Evolutionary conservation across 2,113 vertebrate species (phyloP).

Genomic region (Lepisosteus osseus): DNA sequence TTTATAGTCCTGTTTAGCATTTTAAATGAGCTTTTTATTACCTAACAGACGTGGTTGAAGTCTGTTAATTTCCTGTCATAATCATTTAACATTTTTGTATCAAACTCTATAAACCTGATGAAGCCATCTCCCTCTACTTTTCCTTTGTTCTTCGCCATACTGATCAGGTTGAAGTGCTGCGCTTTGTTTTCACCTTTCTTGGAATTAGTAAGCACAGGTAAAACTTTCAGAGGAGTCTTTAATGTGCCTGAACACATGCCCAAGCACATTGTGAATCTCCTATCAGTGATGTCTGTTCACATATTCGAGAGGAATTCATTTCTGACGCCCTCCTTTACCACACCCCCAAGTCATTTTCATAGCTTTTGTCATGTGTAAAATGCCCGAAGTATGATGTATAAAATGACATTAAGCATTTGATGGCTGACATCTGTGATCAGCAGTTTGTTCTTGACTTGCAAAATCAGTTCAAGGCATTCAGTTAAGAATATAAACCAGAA

Average conservation of each 20-base stretch:
- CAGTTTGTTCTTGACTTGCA: not conserved
- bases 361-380: not conserved
- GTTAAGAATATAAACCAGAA: too few species aligned
- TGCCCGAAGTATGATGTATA: not conserved
- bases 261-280: not conserved
- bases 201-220: not conserved
- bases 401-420: not conserved
- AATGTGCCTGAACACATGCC: not conserved
- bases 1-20: not conserved
- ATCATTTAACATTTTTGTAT: not conserved
- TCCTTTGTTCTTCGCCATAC: not conserved
- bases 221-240: not conserved
- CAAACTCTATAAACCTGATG: not conserved
- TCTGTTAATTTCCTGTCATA: not conserved
- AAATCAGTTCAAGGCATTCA: not conserved
- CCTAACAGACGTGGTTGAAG: not conserved
- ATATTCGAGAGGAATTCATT: too few species aligned
- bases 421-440: not conserved
- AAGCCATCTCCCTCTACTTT: not conserved
- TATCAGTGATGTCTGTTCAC: not conserved
- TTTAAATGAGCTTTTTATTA: not conserved
- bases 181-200: not conserved
- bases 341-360: not conserved
- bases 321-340: too few species aligned
- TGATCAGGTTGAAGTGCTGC: not conserved